These are phyloP conservation scores for Rhinatrema bivittatum DNA, from an alignment of 2,797 vertebrate genomes.

Conservation along the genomic window DNA sequence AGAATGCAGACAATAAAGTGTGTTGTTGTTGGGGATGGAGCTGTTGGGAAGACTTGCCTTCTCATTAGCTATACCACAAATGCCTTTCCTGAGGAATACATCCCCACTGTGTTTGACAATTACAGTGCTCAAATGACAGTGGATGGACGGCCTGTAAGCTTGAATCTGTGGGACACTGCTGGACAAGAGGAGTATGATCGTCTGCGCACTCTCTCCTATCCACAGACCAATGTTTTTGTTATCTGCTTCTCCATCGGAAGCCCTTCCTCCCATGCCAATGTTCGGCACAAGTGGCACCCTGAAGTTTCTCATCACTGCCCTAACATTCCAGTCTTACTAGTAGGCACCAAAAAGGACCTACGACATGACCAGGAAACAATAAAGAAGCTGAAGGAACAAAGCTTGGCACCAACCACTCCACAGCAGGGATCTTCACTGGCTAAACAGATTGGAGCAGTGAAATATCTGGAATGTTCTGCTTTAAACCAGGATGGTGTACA, in stretches of 20 bases:
- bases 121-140: conserved; percentile 91
- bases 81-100: conserved; percentile 88
- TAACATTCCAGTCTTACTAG: conserved; percentile 81
- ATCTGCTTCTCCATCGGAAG: conserved; percentile 91
- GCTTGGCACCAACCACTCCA: conserved; percentile 73
- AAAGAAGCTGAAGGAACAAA: conserved; percentile 91
- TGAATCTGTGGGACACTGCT: conserved; percentile 91
- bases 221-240: conserved; percentile 88
- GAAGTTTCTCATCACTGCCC: conserved; percentile 91
- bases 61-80: conserved; percentile 93
- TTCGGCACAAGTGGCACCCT: conserved; percentile 89
- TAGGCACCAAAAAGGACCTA: conserved; percentile 89
- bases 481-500: conserved; percentile 81
- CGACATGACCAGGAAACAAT: conserved; percentile 74
- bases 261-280: conserved; percentile 85
- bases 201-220: conserved; percentile 82
- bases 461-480: conserved; percentile 89
- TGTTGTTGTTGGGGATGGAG: conserved; percentile 87
- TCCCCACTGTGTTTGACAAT: conserved; percentile 92
- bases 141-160: conserved; percentile 82
- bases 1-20: conserved; percentile 96
- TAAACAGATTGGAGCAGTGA: conserved; percentile 86
- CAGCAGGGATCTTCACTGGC: conserved; percentile 82
- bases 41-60: conserved; percentile 89
- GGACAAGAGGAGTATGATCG: conserved; percentile 92